A percentile compares a stretch with the other conserved stretches of the same genome.
Conservation (phyloP, 1,140 invertebrate genomes). For the Papilio polytes region DNA sequence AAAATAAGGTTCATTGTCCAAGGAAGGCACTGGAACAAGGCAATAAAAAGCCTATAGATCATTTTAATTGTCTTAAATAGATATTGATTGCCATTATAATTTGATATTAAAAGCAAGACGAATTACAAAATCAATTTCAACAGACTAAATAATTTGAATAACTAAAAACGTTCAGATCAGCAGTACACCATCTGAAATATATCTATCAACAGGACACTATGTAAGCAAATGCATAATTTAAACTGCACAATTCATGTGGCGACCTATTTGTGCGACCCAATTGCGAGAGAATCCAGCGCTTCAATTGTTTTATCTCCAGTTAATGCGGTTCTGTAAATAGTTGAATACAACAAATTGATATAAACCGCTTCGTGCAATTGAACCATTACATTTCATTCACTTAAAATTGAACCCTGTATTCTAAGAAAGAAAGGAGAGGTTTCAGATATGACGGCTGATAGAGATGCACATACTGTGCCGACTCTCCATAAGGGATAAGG, state of each 20-base stretch:
- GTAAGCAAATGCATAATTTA: conserved; percentile 21
- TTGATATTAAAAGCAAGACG: too few species aligned
- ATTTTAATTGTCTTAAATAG: too few species aligned
- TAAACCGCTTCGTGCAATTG: neutral
- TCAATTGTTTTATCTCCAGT: conserved; percentile 17
- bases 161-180: neutral
- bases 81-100: too few species aligned
- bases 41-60: too few species aligned
- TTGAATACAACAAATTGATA: conserved; percentile 6
- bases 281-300: conserved; percentile 11
- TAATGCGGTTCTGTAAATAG: conserved; percentile 15
- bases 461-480: too few species aligned
- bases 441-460: too few species aligned
- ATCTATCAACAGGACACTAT: conserved; percentile 3
- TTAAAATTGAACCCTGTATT: too few species aligned
- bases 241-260: conserved; percentile 20
- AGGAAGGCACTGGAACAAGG: too few species aligned
- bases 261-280: conserved; percentile 22
- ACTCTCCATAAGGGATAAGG: too few species aligned
- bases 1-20: too few species aligned
- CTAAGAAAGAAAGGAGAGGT: too few species aligned
- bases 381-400: neutral
- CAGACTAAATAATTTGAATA: neutral
- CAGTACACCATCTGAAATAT: neutral
- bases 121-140: neutral